Conservation (phyloP, 2,888 invertebrate species). For the Tribolium freemani region DNA sequence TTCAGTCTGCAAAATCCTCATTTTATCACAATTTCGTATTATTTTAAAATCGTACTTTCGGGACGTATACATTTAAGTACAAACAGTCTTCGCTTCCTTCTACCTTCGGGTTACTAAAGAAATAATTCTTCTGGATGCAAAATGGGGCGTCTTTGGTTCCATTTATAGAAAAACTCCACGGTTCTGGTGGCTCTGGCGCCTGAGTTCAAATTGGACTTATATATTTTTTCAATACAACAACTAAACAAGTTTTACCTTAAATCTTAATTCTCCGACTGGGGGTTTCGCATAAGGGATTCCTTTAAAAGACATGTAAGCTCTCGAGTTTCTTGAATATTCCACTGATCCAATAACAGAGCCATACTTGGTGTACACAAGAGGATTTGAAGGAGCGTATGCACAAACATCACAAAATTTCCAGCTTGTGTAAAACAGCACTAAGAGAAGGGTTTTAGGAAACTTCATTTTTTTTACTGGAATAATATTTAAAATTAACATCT, state of each 20-base stretch:
- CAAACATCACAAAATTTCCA: neutral
- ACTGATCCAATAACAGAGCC: slow-evolving; percentile 7
- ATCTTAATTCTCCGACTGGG: slow-evolving; percentile 32
- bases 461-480: neutral
- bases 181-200: slow-evolving; percentile 56
- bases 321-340: slow-evolving; percentile 1
- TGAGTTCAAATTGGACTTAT: slow-evolving; percentile 30
- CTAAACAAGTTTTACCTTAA: slow-evolving; percentile 15
- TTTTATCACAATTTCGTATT: too few species aligned
- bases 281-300: slow-evolving; percentile 39
- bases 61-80: slow-evolving; percentile 69
- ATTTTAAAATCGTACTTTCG: slow-evolving; percentile 42
- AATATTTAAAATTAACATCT: too few species aligned
- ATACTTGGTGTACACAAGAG: slow-evolving; percentile 13
- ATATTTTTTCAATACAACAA: neutral
- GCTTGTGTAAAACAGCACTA: neutral
- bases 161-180: slow-evolving; percentile 57
- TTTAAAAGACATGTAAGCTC: slow-evolving; percentile 22
- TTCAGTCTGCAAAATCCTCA: neutral
- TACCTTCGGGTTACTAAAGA: slow-evolving; percentile 54
- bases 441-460: neutral
- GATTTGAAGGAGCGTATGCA: neutral
- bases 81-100: slow-evolving; percentile 69
- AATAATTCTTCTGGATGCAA: slow-evolving; percentile 69
- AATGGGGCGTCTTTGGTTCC: slow-evolving; percentile 61